These are phyloP conservation scores for Gymnothorax javanicus DNA, from an alignment of 2,797 vertebrate genomes.

Conservation along the genomic window DNA sequence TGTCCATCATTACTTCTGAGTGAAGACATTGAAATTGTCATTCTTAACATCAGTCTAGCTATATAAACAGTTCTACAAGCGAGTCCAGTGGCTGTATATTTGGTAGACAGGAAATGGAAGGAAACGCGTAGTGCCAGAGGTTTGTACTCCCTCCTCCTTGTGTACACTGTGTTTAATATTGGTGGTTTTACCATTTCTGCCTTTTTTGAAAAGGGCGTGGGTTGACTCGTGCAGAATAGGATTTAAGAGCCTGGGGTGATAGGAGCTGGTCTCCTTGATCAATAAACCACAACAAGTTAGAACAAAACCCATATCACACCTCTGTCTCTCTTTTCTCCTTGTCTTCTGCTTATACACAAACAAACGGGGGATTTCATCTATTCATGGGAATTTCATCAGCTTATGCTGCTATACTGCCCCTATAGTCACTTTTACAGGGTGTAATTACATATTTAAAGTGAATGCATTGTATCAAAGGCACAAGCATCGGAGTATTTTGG, in stretches of 20 bases:
- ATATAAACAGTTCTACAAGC: neutral
- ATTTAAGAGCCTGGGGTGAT: constrained; percentile 17
- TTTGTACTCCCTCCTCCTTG: neutral
- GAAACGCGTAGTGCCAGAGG: constrained; percentile 18
- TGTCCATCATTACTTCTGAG: neutral
- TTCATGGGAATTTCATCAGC: neutral
- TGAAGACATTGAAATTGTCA: neutral
- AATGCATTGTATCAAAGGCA: too few species aligned
- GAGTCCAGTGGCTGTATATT: constrained; percentile 43
- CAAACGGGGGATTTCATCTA: neutral
- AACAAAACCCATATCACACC: constrained; percentile 15
- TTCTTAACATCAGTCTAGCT: neutral
- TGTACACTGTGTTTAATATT: neutral
- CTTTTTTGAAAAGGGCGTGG: neutral
- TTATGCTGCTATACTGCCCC: neutral
- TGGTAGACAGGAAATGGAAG: constrained; percentile 42
- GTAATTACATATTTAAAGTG: neutral
- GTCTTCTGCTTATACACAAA: neutral
- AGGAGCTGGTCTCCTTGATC: constrained; percentile 29
- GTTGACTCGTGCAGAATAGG: neutral
- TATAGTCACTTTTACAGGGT: neutral
- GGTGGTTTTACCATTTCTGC: constrained; percentile 30
- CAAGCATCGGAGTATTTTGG: too few species aligned
- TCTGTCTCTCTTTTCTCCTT: neutral
- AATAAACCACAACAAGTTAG: constrained; percentile 35